A percentile compares a stretch with the other conserved stretches of the same genome.
phyloP scores from a whole-genome alignment of 2,797 vertebrate species.

The Myotis planiceps region DNA sequence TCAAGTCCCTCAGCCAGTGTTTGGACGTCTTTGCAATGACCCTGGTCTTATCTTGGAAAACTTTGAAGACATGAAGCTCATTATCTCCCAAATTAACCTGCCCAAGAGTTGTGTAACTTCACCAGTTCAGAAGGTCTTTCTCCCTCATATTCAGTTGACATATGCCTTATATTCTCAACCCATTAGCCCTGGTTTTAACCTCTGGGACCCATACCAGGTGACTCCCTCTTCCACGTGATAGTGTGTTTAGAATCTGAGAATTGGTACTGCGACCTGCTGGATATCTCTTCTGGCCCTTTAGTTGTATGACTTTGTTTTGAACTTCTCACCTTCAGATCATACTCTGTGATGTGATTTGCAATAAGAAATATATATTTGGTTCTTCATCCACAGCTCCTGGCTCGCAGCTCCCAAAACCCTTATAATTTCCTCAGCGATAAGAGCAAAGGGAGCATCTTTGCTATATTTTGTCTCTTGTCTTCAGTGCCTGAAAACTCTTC shows the following conservation, averaged over 20 bases:
- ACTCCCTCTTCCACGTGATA: accelerated
- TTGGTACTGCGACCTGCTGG: not conserved
- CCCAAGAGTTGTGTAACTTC: not conserved
- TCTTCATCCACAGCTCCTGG: not conserved
- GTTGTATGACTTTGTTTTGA: not conserved
- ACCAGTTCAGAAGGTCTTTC: not conserved
- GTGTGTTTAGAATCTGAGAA: not conserved
- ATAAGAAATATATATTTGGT: not conserved
- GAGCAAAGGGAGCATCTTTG: not conserved
- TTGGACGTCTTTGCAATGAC: not conserved
- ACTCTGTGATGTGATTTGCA: not conserved
- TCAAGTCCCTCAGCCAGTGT: not conserved
- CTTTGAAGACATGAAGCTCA: not conserved
- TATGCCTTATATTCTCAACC: not conserved
- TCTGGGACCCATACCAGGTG: not conserved
- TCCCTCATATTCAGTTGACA: not conserved
- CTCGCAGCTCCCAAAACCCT: not conserved
- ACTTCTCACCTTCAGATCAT: not conserved
- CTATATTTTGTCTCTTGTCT: not conserved
- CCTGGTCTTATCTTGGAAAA: not conserved
- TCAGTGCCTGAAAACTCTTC: not conserved
- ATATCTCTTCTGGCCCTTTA: not conserved
- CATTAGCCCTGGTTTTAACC: not conserved
- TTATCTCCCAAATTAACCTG: not conserved
- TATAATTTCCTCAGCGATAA: not conserved